A percentile compares a stretch with the other conserved stretches of the same genome.
Evolutionary conservation across 2,888 invertebrate species (phyloP).

Genomic region (Stomorhina lunata): DNA sequence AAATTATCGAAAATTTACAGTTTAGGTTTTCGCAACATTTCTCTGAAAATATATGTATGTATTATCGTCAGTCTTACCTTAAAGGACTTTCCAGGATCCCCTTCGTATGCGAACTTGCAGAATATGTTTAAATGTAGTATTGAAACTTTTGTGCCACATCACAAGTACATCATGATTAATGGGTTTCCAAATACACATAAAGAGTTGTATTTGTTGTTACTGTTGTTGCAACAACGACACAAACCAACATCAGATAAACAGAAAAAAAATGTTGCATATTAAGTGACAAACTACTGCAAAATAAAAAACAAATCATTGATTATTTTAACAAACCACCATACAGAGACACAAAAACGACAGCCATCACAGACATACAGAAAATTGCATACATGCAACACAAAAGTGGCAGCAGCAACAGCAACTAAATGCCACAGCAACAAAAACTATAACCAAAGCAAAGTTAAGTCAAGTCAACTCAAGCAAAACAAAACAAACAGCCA

Average conservation of each 20-base stretch:
- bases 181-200: slow-evolving; percentile 56
- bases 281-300: slow-evolving; percentile 67
- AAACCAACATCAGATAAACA: slow-evolving; percentile 30
- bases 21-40: no score
- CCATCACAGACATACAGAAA: slow-evolving; percentile 53
- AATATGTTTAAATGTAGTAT: slow-evolving; percentile 43
- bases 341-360: slow-evolving; percentile 20
- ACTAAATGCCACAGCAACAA: neutral
- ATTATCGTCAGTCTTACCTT: no score
- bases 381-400: slow-evolving; percentile 56
- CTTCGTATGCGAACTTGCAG: neutral
- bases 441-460: slow-evolving; percentile 7
- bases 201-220: no score
- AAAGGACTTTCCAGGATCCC: neutral
- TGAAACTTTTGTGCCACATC: slow-evolving; percentile 40
- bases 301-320: slow-evolving; percentile 65
- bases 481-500: slow-evolving; percentile 43
- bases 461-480: neutral
- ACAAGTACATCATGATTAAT: slow-evolving; percentile 62
- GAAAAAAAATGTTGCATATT: slow-evolving; percentile 61
- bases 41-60: no score
- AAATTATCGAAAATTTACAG: no score
- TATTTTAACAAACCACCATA: slow-evolving; percentile 58
- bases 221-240: slow-evolving; percentile 55
- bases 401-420: slow-evolving; percentile 12